phyloP scores from a whole-genome alignment of 1,140 invertebrate species.

The Drosophila bifasciata region DNA sequence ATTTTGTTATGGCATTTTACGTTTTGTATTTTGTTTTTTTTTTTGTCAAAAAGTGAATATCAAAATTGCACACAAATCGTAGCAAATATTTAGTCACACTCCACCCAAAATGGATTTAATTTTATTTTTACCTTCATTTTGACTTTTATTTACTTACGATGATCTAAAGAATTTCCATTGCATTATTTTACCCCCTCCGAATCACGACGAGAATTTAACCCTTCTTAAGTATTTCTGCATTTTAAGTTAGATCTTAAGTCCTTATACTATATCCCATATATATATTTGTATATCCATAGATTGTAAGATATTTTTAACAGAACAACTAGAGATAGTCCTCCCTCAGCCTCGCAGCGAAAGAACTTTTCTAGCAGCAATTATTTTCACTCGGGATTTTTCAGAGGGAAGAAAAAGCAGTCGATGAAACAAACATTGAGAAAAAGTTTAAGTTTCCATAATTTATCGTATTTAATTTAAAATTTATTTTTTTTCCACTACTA shows the following conservation, averaged over 20 bases:
- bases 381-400: conserved; percentile 7
- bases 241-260: conserved; percentile 57
- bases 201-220: conserved; percentile 12
- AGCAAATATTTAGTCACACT: conserved; percentile 48
- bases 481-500: conserved; percentile 58
- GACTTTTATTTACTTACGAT: neutral
- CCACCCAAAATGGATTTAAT: conserved; percentile 10
- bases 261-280: neutral
- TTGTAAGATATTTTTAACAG: conserved; percentile 34
- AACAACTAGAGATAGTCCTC: conserved; percentile 8
- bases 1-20: conserved; percentile 59
- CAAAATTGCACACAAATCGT: conserved; percentile 70
- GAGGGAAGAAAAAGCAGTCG: conserved; percentile 4
- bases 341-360: conserved; percentile 14
- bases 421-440: conserved; percentile 21
- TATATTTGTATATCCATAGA: conserved; percentile 21
- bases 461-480: conserved; percentile 76
- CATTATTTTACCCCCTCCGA: conserved; percentile 38
- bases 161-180: conserved; percentile 23
- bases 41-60: conserved; percentile 47
- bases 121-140: conserved; percentile 24
- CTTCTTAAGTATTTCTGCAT: conserved; percentile 25
- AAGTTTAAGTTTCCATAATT: conserved; percentile 65
- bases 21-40: conserved; percentile 53
- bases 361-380: conserved; percentile 8